Base-by-base conservation (phyloP, 2,888 invertebrate species). In the Scaptomyza cyrtandrae region DNA sequence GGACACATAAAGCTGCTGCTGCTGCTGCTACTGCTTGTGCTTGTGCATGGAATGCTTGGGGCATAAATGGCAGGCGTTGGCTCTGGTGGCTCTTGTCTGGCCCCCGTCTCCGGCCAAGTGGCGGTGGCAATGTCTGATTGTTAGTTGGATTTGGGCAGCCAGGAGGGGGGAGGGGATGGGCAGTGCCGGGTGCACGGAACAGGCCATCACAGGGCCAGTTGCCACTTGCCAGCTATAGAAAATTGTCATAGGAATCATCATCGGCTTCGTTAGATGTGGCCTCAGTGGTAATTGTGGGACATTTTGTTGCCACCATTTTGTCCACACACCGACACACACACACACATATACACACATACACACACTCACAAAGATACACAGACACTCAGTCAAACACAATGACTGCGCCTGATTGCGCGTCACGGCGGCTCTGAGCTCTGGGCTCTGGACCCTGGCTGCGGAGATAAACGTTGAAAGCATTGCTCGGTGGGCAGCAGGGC, bases 191-290 rank as follows among this genome's bases (percentile, higher is more conserved):
- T n/a, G 27, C 37, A 49, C 43, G 65, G 73, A 56, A 44, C 43
- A 56, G 58, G 55, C 35, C 67, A 67, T 50, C 43, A 39, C 39
- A 39, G 39, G 71, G 64, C 64, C 65, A 65, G 66, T 69, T 86
- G 86, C 86, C 87, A 84, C 84, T 86, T 86, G 86, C 81, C 87
- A 86, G 84, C 81, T 83, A 83, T 86, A 84, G 82, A 80, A 89
- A 88, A 86, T 89, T 90, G 90, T 89, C 90, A 90, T 90, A 90
- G 90, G 90, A 90, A 90, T 90, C 90, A 90, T 90, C 90, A 90
- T 90, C 90, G 90, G 89, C 89, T 90, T 91, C 90, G 91, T 90
- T 91, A 91, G 90, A 90, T 90, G 90, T 89, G 91, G 90, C 90
- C 91, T 90, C 88, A 89, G 90, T 88, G 90, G 90, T 91, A 91